Conservation (phyloP, 2,797 vertebrate species). For the Neomorphus geoffroyi region DNA sequence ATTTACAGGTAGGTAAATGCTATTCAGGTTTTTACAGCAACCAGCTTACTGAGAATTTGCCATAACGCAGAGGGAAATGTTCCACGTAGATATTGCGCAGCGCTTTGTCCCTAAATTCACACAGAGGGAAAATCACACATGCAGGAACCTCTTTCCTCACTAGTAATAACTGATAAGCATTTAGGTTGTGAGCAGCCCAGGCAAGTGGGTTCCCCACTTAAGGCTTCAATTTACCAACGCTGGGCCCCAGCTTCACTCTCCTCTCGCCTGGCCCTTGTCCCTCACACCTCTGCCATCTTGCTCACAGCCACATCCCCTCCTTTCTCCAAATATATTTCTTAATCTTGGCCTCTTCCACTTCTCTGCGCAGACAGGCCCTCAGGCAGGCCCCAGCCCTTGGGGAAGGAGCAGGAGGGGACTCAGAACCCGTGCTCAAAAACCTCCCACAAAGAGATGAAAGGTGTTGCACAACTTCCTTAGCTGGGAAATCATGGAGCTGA, state of each 20-base stretch:
- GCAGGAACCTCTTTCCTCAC: neutral
- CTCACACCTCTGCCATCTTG: accelerated
- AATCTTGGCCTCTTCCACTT: neutral
- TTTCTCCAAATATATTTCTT: neutral
- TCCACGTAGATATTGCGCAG: neutral
- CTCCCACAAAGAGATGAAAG: neutral
- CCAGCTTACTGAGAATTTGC: neutral
- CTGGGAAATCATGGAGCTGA: neutral
- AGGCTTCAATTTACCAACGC: neutral
- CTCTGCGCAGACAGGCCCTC: accelerated
- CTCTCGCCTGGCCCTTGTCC: neutral
- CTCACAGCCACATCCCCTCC: neutral
- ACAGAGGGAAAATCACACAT: accelerated
- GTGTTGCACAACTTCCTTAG: neutral
- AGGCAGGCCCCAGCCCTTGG: accelerated
- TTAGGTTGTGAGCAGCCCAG: neutral
- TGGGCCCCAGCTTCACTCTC: neutral
- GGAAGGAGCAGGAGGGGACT: neutral
- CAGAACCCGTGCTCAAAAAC: neutral
- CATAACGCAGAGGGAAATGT: neutral
- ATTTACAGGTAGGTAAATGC: neutral
- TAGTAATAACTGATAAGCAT: neutral
- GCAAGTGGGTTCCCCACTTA: neutral
- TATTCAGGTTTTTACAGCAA: neutral
- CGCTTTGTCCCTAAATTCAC: neutral